phyloP scores from a whole-genome alignment of 2,113 vertebrate genomes.

The Etheostoma spectabile region DNA sequence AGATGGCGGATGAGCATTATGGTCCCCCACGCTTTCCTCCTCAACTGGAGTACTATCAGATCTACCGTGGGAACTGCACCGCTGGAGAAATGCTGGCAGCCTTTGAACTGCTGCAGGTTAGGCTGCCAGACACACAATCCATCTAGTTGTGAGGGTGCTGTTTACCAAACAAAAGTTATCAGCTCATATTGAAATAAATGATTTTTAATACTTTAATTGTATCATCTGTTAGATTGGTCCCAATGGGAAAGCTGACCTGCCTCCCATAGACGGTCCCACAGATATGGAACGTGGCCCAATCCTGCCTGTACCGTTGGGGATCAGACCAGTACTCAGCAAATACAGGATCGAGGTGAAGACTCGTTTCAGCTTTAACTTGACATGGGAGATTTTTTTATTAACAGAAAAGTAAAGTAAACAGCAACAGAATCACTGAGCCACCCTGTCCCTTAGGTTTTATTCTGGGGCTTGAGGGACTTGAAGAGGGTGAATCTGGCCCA shows the following conservation, averaged over 20 bases:
- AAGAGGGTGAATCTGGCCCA: slow-evolving; percentile 97
- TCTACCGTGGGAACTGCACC: slow-evolving; percentile 93
- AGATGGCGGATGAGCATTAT: slow-evolving; percentile 95
- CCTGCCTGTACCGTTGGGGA: slow-evolving; percentile 93
- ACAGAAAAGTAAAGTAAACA: background rate
- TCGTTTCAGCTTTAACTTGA: background rate
- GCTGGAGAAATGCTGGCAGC: slow-evolving; percentile 96
- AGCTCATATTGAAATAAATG: background rate
- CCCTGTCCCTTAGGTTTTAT: slow-evolving; percentile 87
- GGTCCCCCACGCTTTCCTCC: slow-evolving; percentile 93
- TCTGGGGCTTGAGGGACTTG: slow-evolving; percentile 97
- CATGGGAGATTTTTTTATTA: background rate
- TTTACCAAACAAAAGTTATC: background rate
- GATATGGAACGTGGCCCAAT: slow-evolving; percentile 93
- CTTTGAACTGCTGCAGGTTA: slow-evolving; percentile 96
- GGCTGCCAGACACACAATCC: background rate
- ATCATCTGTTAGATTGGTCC: slow-evolving; percentile 87
- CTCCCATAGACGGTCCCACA: slow-evolving; percentile 90
- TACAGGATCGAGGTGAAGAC: slow-evolving; percentile 93
- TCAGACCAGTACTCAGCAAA: slow-evolving; percentile 94
- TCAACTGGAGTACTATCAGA: slow-evolving; percentile 97
- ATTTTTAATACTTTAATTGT: background rate
- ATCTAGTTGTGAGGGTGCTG: background rate
- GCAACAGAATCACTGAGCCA: background rate
- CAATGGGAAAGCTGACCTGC: slow-evolving; percentile 91